Evolutionary conservation across 2,888 invertebrate species (phyloP).

Genomic region (Ischnus inquisitorius): DNA sequence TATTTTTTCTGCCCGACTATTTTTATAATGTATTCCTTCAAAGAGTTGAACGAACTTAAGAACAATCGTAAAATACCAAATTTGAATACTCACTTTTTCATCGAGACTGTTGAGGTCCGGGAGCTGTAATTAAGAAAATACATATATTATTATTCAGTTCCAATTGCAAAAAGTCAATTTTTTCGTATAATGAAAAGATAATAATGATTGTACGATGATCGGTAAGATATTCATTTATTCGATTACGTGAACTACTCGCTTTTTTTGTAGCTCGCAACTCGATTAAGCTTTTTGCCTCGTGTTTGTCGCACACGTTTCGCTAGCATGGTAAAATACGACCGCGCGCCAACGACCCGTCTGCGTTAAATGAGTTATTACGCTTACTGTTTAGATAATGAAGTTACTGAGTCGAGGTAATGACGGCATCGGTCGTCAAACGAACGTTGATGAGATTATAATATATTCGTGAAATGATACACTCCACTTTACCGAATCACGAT

Average conservation of each 20-base stretch:
- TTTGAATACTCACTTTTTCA: slow-evolving; percentile 82
- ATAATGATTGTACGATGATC: background rate
- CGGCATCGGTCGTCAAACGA: background rate
- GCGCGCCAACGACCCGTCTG: background rate
- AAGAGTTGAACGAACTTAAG: background rate
- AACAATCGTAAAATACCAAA: slow-evolving; percentile 11
- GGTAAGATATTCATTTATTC: background rate
- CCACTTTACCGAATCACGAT: slow-evolving; percentile 41
- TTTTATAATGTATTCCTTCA: background rate
- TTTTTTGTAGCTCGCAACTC: background rate
- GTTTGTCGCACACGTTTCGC: background rate
- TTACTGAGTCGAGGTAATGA: slow-evolving; percentile 6
- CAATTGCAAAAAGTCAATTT: background rate
- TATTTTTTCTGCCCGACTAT: background rate
- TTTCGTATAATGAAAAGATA: too few species aligned
- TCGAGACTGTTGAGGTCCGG: slow-evolving; percentile 82
- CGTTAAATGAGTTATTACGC: slow-evolving; percentile 23
- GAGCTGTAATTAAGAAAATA: slow-evolving; percentile 78
- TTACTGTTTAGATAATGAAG: slow-evolving; percentile 7
- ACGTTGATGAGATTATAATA: slow-evolving; percentile 25
- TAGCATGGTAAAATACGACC: slow-evolving; percentile 17
- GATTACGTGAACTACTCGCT: background rate
- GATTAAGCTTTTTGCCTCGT: background rate
- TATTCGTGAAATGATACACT: background rate
- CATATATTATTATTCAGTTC: slow-evolving; percentile 36